Conservation (phyloP, 2,113 vertebrate genomes). For the human (Homo sapiens) region DNA sequence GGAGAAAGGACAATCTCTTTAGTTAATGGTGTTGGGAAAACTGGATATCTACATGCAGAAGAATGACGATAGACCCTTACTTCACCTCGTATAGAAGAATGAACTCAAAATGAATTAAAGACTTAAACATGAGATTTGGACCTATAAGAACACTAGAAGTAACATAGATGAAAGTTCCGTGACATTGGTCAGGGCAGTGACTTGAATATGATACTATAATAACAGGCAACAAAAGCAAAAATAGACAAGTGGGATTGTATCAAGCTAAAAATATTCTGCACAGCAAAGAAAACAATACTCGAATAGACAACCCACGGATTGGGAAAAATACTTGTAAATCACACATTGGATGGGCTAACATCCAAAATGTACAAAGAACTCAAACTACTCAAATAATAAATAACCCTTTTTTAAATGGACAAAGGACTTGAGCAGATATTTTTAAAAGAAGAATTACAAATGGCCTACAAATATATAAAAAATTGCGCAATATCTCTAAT, state of each 20-base stretch:
- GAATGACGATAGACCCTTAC: not conserved
- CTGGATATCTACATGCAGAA: not conserved
- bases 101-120: not conserved
- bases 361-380: not conserved
- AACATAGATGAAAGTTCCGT: not conserved
- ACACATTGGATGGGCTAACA: not conserved
- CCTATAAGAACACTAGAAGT: not conserved
- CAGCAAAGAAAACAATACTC: not conserved
- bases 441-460: not conserved
- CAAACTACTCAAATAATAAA: not conserved
- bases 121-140: not conserved
- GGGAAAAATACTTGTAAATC: not conserved
- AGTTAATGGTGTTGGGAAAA: not conserved
- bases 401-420: not conserved
- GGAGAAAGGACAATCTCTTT: not conserved
- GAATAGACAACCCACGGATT: not conserved
- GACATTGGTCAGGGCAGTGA: not conserved
- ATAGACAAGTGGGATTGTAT: not conserved
- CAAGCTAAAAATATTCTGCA: not conserved
- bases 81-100: not conserved
- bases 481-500: not conserved
- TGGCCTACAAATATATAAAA: not conserved
- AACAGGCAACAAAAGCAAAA: not conserved
- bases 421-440: not conserved
- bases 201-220: not conserved